These are phyloP conservation scores for Ailurus styani DNA, from an alignment of 2,113 vertebrate genomes.

Conservation along the genomic window DNA sequence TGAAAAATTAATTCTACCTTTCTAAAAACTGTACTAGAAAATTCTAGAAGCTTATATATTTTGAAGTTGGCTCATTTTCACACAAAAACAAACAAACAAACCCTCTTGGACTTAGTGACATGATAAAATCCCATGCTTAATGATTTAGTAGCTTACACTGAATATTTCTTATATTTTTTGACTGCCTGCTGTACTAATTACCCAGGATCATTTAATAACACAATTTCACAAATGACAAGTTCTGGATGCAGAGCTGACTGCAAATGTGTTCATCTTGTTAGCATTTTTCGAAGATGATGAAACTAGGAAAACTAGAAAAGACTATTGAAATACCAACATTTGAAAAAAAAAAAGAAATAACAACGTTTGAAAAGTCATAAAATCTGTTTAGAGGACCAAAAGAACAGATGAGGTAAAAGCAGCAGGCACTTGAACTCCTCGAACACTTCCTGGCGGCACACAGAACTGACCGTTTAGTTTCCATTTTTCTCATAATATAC, in stretches of 20 bases:
- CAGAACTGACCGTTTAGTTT: constrained; percentile 26
- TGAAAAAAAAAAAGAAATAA: constrained; percentile 67
- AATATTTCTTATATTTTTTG: constrained; percentile 64
- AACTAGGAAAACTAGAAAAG: constrained; percentile 74
- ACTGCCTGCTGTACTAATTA: constrained; percentile 74
- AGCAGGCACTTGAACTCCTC: constrained; percentile 14
- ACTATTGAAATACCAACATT: constrained; percentile 38
- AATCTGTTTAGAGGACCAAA: constrained; percentile 52
- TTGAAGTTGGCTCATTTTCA: constrained; percentile 72
- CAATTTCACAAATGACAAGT: constrained; percentile 68
- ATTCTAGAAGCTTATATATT: constrained; percentile 50
- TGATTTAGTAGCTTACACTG: constrained; percentile 66
- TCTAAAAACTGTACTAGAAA: constrained; percentile 69
- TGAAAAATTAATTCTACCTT: constrained; percentile 66
- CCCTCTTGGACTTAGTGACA: constrained; percentile 43
- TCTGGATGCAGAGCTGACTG: constrained; percentile 65
- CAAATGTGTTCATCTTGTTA: constrained; percentile 77
- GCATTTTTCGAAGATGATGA: constrained; percentile 74
- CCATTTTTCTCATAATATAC: constrained; percentile 46
- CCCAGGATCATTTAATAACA: constrained; percentile 74
- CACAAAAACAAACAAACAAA: not conserved
- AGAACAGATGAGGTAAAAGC: not conserved
- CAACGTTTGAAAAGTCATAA: constrained; percentile 67
- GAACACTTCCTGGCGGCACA: not conserved
- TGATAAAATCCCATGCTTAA: constrained; percentile 65